These are phyloP conservation scores for Cassiopea andromeda DNA, from an alignment of 30 jellyfish, hydroid and myxozoan genomes.

Conservation along the genomic window DNA sequence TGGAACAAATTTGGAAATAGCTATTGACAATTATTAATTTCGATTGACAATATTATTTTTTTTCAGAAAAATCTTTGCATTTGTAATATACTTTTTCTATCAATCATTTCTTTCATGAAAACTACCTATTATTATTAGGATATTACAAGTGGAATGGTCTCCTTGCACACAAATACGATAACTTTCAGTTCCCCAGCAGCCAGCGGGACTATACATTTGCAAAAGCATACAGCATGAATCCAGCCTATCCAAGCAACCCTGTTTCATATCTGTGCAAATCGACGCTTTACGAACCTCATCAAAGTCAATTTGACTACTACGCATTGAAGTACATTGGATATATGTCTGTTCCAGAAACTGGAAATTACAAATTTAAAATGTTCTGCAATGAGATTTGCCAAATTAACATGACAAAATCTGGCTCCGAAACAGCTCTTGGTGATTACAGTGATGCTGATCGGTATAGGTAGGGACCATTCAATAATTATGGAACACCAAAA, in stretches of 20 bases:
- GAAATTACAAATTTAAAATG: conserved; percentile 14
- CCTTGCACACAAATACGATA: conserved; percentile 28
- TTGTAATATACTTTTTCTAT: no score
- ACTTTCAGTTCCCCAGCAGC: neutral
- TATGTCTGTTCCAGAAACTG: neutral
- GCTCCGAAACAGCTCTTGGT: conserved; percentile 20
- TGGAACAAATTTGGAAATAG: no score
- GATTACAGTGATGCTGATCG: neutral
- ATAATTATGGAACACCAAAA: neutral
- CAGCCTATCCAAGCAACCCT: conserved; percentile 15
- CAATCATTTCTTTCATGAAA: no score
- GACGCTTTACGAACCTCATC: neutral
- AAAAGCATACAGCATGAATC: conserved; percentile 9
- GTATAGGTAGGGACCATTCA: no score
- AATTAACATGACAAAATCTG: conserved; percentile 2
- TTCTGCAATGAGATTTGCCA: conserved; percentile 42
- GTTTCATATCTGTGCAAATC: conserved; percentile 3
- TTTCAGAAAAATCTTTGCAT: no score
- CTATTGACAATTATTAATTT: no score
- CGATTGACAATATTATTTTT: no score
- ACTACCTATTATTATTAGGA: neutral
- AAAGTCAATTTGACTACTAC: neutral
- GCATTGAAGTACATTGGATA: conserved; percentile 37
- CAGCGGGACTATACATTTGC: neutral
- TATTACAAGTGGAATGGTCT: conserved; percentile 45